Evolutionary conservation across 2,113 vertebrate species (phyloP).

Genomic region (Onychorhynchus coronatus): DNA sequence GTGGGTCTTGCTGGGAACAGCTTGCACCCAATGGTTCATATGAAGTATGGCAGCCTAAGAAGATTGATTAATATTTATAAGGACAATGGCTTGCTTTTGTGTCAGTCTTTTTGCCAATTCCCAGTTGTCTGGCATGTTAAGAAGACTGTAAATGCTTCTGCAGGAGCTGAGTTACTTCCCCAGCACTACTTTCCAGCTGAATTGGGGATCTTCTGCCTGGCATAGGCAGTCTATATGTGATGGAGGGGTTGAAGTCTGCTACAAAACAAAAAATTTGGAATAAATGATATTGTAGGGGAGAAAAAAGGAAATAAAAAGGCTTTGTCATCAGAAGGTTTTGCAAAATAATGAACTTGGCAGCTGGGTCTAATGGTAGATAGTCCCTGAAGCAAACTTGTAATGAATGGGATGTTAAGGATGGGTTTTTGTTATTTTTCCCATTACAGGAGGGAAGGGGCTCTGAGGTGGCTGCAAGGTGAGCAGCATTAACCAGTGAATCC

Average conservation of each 20-base stretch:
- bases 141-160: neutral
- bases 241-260: neutral
- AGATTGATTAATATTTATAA: neutral
- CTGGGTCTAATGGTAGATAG: neutral
- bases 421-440: neutral
- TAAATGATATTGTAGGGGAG: neutral
- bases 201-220: neutral
- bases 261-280: neutral
- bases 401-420: neutral
- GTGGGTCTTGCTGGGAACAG: neutral
- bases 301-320: neutral
- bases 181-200: neutral
- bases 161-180: neutral
- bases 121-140: neutral
- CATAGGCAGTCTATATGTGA: rapidly evolving
- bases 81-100: neutral
- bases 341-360: neutral
- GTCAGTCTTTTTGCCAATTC: neutral
- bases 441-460: neutral
- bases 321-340: neutral
- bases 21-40: neutral
- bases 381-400: neutral
- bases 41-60: neutral
- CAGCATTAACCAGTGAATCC: neutral
- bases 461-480: neutral